Conservation (phyloP, 1,140 invertebrate genomes). For the Batillaria attramentaria region DNA sequence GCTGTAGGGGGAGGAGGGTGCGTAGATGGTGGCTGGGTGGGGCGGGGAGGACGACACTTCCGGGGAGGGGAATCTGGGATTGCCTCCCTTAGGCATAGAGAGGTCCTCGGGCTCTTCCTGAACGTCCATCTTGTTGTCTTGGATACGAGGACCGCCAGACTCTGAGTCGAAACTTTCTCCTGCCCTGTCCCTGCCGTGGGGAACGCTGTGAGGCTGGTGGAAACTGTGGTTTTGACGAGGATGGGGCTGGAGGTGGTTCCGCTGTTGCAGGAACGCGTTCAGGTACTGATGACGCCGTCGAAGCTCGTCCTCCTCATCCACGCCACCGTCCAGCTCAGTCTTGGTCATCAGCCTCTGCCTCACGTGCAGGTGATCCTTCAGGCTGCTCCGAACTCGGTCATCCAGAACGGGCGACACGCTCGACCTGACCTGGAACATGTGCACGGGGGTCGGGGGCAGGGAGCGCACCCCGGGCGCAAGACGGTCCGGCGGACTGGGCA, state of each 20-base stretch:
- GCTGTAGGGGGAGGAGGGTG: not conserved
- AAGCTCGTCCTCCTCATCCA: no score
- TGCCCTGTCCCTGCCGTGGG: no score
- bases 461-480: not conserved
- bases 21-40: not conserved
- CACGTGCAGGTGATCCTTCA: slow-evolving; percentile 10
- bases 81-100: no score
- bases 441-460: slow-evolving; percentile 9
- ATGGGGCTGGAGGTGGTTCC: no score
- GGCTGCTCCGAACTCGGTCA: not conserved
- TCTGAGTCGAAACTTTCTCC: no score
- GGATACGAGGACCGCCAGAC: no score
- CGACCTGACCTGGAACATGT: not conserved
- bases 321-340: not conserved
- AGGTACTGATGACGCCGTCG: not conserved
- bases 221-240: no score
- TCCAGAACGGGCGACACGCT: not conserved
- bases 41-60: not conserved
- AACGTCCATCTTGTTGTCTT: slow-evolving; percentile 9
- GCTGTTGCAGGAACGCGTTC: not conserved
- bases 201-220: no score
- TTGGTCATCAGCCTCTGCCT: not conserved
- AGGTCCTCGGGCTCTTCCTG: slow-evolving; percentile 51
- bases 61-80: not conserved
- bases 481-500: not conserved